Evolutionary conservation across 2,888 invertebrate species (phyloP).

Genomic region (Drosophila subsilvestris): DNA sequence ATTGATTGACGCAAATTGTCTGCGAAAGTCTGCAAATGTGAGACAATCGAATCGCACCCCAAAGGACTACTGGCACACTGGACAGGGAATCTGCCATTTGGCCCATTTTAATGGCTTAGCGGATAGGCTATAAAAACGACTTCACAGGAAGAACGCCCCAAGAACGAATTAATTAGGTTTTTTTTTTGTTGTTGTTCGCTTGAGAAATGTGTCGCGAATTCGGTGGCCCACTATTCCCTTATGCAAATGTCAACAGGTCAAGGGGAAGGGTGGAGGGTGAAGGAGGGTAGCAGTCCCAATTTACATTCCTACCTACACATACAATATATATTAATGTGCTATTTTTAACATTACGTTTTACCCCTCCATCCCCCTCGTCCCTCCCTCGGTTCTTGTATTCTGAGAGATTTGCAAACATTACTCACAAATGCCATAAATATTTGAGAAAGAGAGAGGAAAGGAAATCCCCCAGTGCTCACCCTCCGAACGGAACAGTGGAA

Average conservation of each 20-base stretch:
- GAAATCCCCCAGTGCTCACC: conserved; percentile 17
- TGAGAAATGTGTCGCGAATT: conserved; percentile 46
- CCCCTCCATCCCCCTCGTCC: neutral
- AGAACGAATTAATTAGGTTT: conserved; percentile 68
- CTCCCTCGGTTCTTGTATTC: conserved; percentile 27
- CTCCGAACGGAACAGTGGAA: conserved; percentile 32
- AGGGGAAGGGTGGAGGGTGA: conserved; percentile 23
- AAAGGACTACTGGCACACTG: neutral
- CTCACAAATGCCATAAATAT: conserved; percentile 69
- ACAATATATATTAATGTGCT: conserved; percentile 49
- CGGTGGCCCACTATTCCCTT: conserved; percentile 39
- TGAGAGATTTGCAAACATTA: conserved; percentile 66
- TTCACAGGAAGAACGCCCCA: neutral
- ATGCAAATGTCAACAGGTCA: conserved; percentile 77
- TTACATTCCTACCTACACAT: conserved; percentile 12
- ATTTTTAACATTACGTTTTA: conserved; percentile 56
- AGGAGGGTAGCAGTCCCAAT: conserved; percentile 9
- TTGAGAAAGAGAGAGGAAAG: conserved; percentile 16
- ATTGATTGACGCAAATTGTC: conserved; percentile 75
- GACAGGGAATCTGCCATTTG: neutral
- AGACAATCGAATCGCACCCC: conserved; percentile 6
- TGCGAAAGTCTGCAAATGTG: conserved; percentile 67
- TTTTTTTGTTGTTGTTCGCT: neutral
- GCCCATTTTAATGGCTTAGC: conserved; percentile 21
- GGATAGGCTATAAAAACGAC: conserved; percentile 44